Evolutionary conservation across 2,113 vertebrate genomes (phyloP).

Genomic region (Ictalurus punctatus): DNA sequence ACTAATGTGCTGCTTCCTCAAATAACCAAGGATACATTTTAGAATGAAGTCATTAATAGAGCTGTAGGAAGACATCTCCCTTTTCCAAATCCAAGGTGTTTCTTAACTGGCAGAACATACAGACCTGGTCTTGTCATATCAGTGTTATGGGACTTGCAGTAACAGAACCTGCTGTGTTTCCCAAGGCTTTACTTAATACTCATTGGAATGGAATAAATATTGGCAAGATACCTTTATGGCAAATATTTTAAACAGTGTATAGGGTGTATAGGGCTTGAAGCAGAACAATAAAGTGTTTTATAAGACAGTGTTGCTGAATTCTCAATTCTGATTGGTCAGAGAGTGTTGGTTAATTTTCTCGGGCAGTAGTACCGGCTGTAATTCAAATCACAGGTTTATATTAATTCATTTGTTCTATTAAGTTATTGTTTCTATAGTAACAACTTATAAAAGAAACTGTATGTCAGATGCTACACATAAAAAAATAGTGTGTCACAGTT

Average conservation of each 20-base stretch:
- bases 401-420: not conserved
- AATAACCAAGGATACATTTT: not conserved
- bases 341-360: not conserved
- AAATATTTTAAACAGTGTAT: not conserved
- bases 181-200: not conserved
- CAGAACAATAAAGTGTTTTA: not conserved
- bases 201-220: too few relatives aligned
- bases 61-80: not conserved
- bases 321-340: not conserved
- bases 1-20: conserved; percentile 20
- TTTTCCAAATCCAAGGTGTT: not conserved
- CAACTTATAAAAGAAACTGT: not conserved
- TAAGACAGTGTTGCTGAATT: not conserved
- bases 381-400: not conserved
- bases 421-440: not conserved
- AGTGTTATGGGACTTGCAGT: not conserved
- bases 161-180: not conserved
- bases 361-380: not conserved
- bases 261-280: not conserved
- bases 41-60: not conserved
- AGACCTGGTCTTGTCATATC: not conserved
- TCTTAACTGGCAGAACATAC: not conserved
- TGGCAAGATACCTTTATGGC: not conserved
- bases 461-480: not conserved
- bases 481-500: not conserved